A percentile compares a stretch with the other conserved stretches of the same genome.
These are phyloP conservation scores for Isoperla grammatica DNA, from an alignment of 2,888 invertebrate genomes.

Conservation along the genomic window DNA sequence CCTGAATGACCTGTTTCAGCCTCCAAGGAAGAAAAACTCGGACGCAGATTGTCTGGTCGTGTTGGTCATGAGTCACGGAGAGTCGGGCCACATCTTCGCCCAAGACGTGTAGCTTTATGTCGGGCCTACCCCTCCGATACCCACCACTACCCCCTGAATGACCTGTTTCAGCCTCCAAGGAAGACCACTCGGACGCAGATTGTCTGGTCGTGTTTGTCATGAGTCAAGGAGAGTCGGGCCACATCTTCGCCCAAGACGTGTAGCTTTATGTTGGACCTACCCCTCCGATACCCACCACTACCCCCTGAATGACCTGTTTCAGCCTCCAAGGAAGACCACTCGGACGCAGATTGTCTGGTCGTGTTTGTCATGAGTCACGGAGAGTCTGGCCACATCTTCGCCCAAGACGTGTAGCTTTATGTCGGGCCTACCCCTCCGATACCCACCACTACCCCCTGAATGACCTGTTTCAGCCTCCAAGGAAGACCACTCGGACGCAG, in stretches of 20 bases:
- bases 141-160: no score
- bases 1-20: no score
- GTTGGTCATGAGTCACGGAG: constrained; percentile 61
- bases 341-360: constrained; percentile 54
- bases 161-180: constrained; percentile 44
- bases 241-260: constrained; percentile 55
- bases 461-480: constrained; percentile 45
- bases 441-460: no score
- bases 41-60: constrained; percentile 57
- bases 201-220: constrained; percentile 57
- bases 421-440: no score
- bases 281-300: no score
- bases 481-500: constrained; percentile 52
- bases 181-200: constrained; percentile 54
- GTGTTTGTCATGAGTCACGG: constrained; percentile 62
- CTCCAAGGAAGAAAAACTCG: constrained; percentile 49
- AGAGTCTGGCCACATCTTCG: constrained; percentile 53
- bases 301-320: no score
- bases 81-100: constrained; percentile 54
- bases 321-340: constrained; percentile 51
- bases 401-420: constrained; percentile 55
- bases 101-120: no score
- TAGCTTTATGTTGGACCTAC: no score
- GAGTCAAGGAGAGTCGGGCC: constrained; percentile 59
- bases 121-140: no score